These are phyloP conservation scores for Mormyrops boulengeri DNA, from an alignment of 2,797 vertebrate species.

Conservation along the genomic window DNA sequence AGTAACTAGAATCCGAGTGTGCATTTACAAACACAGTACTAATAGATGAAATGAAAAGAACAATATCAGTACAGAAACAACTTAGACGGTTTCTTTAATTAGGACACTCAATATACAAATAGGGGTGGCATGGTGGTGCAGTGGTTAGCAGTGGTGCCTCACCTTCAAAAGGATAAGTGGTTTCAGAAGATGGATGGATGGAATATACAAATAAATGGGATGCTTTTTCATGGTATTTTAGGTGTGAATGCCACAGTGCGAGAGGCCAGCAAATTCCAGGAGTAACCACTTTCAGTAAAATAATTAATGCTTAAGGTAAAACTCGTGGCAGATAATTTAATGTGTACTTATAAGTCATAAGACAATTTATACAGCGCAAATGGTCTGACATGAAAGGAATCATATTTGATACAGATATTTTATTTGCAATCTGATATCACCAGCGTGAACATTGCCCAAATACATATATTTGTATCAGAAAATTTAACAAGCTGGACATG, in stretches of 20 bases:
- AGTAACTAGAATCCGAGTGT: background rate
- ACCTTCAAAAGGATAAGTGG: background rate
- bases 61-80: background rate
- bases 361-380: background rate
- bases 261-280: background rate
- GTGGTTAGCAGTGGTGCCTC: background rate
- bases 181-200: background rate
- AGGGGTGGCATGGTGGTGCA: background rate
- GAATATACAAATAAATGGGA: background rate
- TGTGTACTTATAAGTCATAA: background rate
- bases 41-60: background rate
- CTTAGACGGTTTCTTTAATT: background rate
- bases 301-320: background rate
- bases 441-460: background rate
- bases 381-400: background rate
- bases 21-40: background rate
- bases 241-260: background rate
- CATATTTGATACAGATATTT: slow-evolving; percentile 11
- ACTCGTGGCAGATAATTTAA: background rate
- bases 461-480: background rate
- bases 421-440: background rate
- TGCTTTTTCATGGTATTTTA: background rate
- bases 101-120: background rate
- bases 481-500: background rate
- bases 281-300: background rate